Evolutionary conservation across 2,797 vertebrate species (phyloP).

Genomic region (Corythornis leucogaster): DNA sequence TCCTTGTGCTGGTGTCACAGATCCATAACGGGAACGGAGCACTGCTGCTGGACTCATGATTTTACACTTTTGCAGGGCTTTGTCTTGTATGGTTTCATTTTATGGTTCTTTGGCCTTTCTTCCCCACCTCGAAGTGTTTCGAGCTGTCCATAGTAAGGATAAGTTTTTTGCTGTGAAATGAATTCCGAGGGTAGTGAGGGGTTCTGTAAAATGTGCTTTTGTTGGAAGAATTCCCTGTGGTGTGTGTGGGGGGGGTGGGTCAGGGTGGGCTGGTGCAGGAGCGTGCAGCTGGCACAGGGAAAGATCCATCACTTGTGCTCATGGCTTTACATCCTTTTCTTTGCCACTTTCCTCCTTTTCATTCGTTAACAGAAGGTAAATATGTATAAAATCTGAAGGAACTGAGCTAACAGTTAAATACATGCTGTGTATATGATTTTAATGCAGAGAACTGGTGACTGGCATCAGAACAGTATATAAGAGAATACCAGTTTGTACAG

Average conservation of each 20-base stretch:
- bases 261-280: constrained; percentile 43
- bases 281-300: constrained; percentile 40
- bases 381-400: constrained; percentile 96
- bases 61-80: constrained; percentile 77
- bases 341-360: constrained; percentile 85
- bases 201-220: constrained; percentile 64
- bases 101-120: constrained; percentile 74
- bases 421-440: constrained; percentile 96
- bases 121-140: constrained; percentile 70
- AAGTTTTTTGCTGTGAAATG: constrained; percentile 76
- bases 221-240: constrained; percentile 56
- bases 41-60: constrained; percentile 82
- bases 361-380: constrained; percentile 87
- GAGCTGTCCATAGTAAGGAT: constrained; percentile 73
- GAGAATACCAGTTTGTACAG: constrained; percentile 84
- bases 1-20: constrained; percentile 82
- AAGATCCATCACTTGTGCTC: constrained; percentile 60
- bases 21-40: constrained; percentile 78
- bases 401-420: constrained; percentile 91
- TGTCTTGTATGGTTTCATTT: constrained; percentile 79
- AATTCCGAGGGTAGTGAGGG: constrained; percentile 66
- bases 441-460: constrained; percentile 90
- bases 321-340: constrained; percentile 73
- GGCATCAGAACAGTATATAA: constrained; percentile 82
- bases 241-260: neutral